Evolutionary conservation across 2,797 vertebrate genomes (phyloP).

Genomic region (Schizopygopsis malacanthus): DNA sequence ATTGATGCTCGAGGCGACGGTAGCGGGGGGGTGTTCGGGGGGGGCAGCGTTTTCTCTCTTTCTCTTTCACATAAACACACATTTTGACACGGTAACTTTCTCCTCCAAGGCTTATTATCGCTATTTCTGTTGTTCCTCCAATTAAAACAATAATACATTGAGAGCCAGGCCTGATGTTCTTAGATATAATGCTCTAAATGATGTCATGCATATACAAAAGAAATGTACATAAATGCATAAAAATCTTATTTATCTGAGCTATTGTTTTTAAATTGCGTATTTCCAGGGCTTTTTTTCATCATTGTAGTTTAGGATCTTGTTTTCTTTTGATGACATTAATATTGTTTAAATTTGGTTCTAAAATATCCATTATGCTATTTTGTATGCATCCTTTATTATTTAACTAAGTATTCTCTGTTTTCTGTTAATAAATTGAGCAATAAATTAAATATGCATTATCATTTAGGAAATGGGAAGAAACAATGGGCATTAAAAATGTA

Average conservation of each 20-base stretch:
- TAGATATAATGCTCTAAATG: background rate
- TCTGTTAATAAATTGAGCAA: background rate
- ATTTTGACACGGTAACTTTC: constrained; percentile 25
- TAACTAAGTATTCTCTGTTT: background rate
- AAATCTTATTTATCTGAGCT: background rate
- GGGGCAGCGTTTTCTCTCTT: constrained; percentile 11
- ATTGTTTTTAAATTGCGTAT: background rate
- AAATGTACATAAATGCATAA: constrained; percentile 13
- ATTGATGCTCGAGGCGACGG: constrained; percentile 62
- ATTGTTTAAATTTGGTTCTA: background rate
- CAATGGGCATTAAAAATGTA: background rate
- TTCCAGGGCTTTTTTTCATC: background rate
- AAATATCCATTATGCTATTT: background rate
- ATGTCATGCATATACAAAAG: background rate
- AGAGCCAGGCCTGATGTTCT: background rate
- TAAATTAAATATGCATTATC: background rate
- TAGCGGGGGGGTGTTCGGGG: constrained; percentile 15
- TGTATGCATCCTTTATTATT: background rate
- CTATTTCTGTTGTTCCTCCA: background rate
- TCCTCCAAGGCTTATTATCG: constrained; percentile 11
- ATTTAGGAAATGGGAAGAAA: background rate
- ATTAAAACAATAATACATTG: background rate
- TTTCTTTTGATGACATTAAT: background rate
- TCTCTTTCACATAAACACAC: constrained; percentile 62
- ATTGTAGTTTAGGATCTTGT: background rate